Conservation (phyloP, 2,797 vertebrate species). For the Hyperoplus lanceolatus region DNA sequence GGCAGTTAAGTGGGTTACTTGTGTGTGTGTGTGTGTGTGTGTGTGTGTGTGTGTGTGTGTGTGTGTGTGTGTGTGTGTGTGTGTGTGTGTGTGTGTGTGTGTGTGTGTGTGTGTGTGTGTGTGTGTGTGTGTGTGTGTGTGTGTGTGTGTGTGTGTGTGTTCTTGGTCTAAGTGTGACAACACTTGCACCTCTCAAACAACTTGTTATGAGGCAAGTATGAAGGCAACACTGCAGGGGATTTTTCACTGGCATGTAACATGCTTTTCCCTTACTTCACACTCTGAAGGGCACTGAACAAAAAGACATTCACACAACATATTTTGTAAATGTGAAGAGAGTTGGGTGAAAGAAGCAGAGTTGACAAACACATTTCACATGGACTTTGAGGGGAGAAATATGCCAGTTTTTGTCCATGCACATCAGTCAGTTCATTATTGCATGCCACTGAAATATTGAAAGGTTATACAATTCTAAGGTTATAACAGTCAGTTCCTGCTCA, state of each 20-base stretch:
- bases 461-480: neutral
- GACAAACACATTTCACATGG: neutral
- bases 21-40: conserved; percentile 5
- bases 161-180: conserved; percentile 30
- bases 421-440: neutral
- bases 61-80: neutral
- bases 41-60: neutral
- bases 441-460: neutral
- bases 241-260: conserved; percentile 20
- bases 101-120: conserved; percentile 13
- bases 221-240: conserved; percentile 43
- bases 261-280: conserved; percentile 44
- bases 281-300: conserved; percentile 5
- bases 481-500: neutral
- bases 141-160: neutral
- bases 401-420: neutral
- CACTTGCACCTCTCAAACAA: conserved; percentile 32
- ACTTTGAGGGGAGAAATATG: neutral
- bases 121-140: conserved; percentile 9
- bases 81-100: conserved; percentile 16
- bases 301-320: neutral
- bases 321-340: neutral
- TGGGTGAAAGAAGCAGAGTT: neutral
- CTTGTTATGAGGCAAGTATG: conserved; percentile 33
- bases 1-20: conserved; percentile 36